Percentiles rank a stretch among this genome's conserved stretches.
These are phyloP conservation scores for Musca vetustissima DNA, from an alignment of 1,140 invertebrate genomes.

Conservation along the genomic window DNA sequence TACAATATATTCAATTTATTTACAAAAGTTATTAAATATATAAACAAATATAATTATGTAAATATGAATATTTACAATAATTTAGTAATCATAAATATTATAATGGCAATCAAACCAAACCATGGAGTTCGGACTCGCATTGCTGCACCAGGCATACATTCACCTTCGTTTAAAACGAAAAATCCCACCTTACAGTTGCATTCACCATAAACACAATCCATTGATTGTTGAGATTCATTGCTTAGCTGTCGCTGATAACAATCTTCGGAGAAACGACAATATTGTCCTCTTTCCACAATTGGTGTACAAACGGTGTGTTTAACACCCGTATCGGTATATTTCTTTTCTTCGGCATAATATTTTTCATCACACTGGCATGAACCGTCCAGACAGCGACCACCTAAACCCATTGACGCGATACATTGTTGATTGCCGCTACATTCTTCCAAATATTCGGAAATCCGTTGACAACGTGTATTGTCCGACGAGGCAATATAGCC, in stretches of 20 bases:
- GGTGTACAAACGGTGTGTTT: neutral
- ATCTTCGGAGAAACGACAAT: slow-evolving; percentile 9
- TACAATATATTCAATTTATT: no score
- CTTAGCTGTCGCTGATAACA: slow-evolving; percentile 1
- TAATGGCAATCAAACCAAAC: neutral
- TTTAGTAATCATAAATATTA: neutral
- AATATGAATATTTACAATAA: neutral
- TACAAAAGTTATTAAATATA: no score
- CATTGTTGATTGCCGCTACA: slow-evolving; percentile 6
- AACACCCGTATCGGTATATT: neutral
- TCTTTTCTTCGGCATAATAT: slow-evolving; percentile 7
- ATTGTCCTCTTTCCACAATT: slow-evolving; percentile 13
- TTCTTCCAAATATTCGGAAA: slow-evolving; percentile 1
- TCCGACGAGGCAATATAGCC: slow-evolving; percentile 33
- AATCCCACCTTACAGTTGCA: slow-evolving; percentile 10
- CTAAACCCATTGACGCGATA: neutral
- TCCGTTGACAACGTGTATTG: slow-evolving; percentile 33
- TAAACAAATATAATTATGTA: no score
- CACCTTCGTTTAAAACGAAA: neutral
- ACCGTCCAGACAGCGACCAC: slow-evolving; percentile 3
- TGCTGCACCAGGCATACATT: neutral
- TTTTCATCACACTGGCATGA: slow-evolving; percentile 17
- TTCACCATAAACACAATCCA: slow-evolving; percentile 12
- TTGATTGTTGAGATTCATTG: neutral
- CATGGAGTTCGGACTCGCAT: neutral